Base-by-base conservation (phyloP, 2,113 vertebrate species). In the Stercorarius parasiticus region DNA sequence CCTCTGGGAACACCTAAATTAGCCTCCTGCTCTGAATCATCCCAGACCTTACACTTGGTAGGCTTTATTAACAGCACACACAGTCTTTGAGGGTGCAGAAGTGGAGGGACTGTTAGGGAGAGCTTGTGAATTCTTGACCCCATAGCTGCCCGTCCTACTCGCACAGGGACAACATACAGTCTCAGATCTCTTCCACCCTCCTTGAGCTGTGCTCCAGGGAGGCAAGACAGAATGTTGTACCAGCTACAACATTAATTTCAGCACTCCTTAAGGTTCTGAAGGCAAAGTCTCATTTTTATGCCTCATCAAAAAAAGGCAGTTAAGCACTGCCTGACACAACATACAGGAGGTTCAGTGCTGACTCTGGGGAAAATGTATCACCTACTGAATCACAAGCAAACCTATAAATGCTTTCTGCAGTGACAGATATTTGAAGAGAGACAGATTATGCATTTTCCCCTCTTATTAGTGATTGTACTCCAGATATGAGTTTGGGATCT, bases 341-440 rank as follows among this genome's bases (percentile, higher is more conserved):
- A 25, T 13, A 59, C 30, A 64, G 27, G 14, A 90, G 62, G 53
- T 19, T 93, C 55, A 26, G 25, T 14, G 64, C 49, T 65, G 67
- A 86, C 88, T 85, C 32, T 29, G 56, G 49, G 85, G 85, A 87
- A 91, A 95, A 94, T 5, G 2, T 13, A 71, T 67, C 82, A 79
- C 86, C 82, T 85, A 14, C 1, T 56, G 61, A 85, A 93, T 49
- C 82, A 61, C 40, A 82, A 70, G 26, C 14, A 20, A 76, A 95
- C 15, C 62, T 88, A 49, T 32, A 86, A 85, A 69, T 17, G 53
- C 34, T 38, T 61, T 65, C 58, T 70, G 58, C 36, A 86, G 40
- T 42, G 78, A 85, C 47, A 71, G 15, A 38, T 38, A 67, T 8
- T 64, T 85, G n/a, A 56, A 90, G 59, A 80, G 61, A 80, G 42